Evolutionary conservation across 2,888 invertebrate species (phyloP).

Genomic region (Drosophila quasianomalipes): DNA sequence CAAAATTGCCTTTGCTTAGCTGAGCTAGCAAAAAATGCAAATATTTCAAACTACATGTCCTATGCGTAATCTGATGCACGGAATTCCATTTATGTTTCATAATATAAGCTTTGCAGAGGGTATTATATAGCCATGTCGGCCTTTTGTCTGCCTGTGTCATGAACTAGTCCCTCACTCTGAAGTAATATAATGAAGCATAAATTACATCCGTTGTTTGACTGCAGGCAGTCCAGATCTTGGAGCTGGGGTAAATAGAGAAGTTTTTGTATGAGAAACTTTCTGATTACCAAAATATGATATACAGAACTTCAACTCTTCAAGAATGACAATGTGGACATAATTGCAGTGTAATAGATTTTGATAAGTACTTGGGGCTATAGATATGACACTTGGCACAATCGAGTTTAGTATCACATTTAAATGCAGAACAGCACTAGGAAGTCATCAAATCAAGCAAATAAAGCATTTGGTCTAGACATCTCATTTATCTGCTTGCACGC

Average conservation of each 20-base stretch:
- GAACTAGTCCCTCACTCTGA: not conserved
- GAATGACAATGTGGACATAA: too few relatives aligned
- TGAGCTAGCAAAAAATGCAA: constrained; percentile 1
- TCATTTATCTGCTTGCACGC: constrained; percentile 23
- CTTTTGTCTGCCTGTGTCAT: not conserved
- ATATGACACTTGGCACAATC: constrained; percentile 23
- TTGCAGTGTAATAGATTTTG: not conserved
- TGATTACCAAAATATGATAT: not conserved
- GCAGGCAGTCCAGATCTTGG: not conserved
- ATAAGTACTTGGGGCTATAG: not conserved
- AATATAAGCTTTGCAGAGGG: not conserved
- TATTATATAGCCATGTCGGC: not conserved
- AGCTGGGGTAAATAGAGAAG: not conserved
- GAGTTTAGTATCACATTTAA: constrained; percentile 58
- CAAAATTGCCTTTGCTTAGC: constrained; percentile 9
- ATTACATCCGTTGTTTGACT: not conserved
- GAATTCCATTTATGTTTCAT: not conserved
- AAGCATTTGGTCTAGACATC: constrained; percentile 41
- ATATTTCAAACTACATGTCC: not conserved
- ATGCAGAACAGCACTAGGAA: constrained; percentile 22
- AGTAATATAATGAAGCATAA: not conserved
- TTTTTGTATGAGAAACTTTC: not conserved
- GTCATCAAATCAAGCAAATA: constrained; percentile 35
- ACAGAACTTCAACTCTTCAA: not conserved
- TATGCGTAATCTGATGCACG: constrained; percentile 15